These are phyloP conservation scores for Cephus spinipes DNA, from an alignment of 2,888 invertebrate genomes.

Conservation along the genomic window DNA sequence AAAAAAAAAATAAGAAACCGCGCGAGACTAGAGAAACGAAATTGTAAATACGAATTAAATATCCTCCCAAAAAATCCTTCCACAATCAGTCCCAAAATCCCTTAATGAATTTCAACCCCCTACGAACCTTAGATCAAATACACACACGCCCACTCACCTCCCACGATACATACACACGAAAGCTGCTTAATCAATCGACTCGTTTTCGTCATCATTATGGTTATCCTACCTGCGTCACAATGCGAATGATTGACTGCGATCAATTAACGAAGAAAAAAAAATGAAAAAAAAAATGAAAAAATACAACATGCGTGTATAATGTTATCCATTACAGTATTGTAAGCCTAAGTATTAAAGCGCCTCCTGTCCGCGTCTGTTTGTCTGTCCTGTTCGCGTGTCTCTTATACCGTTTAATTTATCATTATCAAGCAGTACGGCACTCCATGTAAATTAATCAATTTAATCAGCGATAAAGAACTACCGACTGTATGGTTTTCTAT, in stretches of 20 bases:
- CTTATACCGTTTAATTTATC: conserved; percentile 33
- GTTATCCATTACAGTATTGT: conserved; percentile 59
- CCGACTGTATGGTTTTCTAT: neutral
- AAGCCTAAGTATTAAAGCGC: conserved; percentile 55
- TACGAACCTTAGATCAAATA: neutral
- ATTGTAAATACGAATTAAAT: conserved; percentile 50
- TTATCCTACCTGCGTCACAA: conserved; percentile 29
- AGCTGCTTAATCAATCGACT: conserved; percentile 43
- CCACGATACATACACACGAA: conserved; percentile 7
- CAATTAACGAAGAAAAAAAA: conserved; percentile 25
- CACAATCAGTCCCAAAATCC: neutral
- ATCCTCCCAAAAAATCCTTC: neutral
- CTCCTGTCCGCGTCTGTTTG: conserved; percentile 45
- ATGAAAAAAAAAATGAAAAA: conserved; percentile 10
- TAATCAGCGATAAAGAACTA: neutral
- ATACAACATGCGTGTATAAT: conserved; percentile 45
- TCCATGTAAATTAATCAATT: neutral
- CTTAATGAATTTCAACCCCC: neutral
- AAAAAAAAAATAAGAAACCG: conserved; percentile 25
- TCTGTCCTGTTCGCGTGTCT: conserved; percentile 40
- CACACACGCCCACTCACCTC: neutral
- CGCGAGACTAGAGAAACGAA: conserved; percentile 44
- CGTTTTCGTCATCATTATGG: conserved; percentile 40
- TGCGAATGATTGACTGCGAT: conserved; percentile 31
- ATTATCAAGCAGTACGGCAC: neutral